A percentile compares a stretch with the other conserved stretches of the same genome.
These are phyloP conservation scores for Dendrocincla fuliginosa DNA, from an alignment of 2,797 vertebrate species.

Conservation along the genomic window DNA sequence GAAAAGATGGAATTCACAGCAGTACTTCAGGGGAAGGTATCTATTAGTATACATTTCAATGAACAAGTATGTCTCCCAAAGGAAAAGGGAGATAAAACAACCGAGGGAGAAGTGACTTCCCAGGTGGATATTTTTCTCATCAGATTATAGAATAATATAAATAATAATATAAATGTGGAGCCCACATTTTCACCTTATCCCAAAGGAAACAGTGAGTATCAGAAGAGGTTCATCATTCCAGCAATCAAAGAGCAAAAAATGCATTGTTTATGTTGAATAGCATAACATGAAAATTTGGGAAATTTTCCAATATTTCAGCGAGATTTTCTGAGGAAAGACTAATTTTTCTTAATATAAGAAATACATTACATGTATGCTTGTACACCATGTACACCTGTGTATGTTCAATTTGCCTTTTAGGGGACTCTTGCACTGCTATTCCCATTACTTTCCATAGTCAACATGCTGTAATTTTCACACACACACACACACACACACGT, in stretches of 20 bases:
- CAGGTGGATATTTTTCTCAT: background rate
- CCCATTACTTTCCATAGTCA: background rate
- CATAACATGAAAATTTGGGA: background rate
- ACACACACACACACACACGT: rapidly evolving
- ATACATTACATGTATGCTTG: rapidly evolving
- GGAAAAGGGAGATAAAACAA: background rate
- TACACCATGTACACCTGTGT: background rate
- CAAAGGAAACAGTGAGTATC: background rate
- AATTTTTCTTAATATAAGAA: background rate
- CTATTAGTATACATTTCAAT: background rate
- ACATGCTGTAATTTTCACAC: rapidly evolving
- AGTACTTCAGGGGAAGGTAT: background rate
- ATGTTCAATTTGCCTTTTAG: background rate
- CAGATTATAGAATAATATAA: background rate
- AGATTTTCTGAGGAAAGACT: background rate
- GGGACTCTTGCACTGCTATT: background rate
- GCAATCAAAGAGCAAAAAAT: background rate
- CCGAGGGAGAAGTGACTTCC: background rate
- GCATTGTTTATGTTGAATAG: background rate
- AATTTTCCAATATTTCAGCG: background rate
- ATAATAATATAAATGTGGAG: too few relatives aligned
- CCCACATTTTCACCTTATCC: background rate
- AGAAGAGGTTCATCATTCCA: background rate
- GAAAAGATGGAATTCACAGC: background rate
- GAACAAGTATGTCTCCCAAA: background rate